These are phyloP conservation scores for Cisticola juncidis DNA, from an alignment of 2,113 vertebrate species.

Conservation along the genomic window DNA sequence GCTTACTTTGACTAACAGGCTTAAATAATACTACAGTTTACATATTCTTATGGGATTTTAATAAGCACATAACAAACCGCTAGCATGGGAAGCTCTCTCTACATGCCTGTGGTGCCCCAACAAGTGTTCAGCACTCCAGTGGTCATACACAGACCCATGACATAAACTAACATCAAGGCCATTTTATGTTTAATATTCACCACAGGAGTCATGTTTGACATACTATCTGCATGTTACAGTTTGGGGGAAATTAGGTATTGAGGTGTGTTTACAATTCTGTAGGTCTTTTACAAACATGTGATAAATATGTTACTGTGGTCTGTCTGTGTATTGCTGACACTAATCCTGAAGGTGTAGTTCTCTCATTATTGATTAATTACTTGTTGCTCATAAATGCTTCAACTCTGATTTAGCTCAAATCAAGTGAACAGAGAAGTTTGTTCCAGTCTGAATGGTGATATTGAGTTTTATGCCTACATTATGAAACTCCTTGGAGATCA, in stretches of 20 bases:
- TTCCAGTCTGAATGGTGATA: background rate
- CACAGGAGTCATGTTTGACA: background rate
- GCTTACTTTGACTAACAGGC: background rate
- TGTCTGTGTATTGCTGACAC: background rate
- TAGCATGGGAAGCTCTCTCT: background rate
- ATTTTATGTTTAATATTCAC: background rate
- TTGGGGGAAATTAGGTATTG: background rate
- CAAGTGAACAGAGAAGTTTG: background rate
- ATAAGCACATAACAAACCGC: background rate
- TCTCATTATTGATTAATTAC: background rate
- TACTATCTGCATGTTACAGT: rapidly evolving
- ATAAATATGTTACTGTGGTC: background rate
- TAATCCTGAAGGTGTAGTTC: background rate
- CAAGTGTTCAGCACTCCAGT: background rate
- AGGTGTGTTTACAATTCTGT: background rate
- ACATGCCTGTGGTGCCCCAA: background rate
- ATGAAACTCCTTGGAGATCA: background rate
- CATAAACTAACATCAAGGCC: background rate
- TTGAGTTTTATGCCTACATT: background rate
- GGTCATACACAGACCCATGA: background rate
- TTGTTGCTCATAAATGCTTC: background rate
- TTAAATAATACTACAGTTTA: background rate
- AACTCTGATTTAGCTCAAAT: background rate
- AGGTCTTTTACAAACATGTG: background rate
- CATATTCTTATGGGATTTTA: background rate